Evolutionary conservation across 2,888 invertebrate species (phyloP).

Genomic region (Encarsia formosa): DNA sequence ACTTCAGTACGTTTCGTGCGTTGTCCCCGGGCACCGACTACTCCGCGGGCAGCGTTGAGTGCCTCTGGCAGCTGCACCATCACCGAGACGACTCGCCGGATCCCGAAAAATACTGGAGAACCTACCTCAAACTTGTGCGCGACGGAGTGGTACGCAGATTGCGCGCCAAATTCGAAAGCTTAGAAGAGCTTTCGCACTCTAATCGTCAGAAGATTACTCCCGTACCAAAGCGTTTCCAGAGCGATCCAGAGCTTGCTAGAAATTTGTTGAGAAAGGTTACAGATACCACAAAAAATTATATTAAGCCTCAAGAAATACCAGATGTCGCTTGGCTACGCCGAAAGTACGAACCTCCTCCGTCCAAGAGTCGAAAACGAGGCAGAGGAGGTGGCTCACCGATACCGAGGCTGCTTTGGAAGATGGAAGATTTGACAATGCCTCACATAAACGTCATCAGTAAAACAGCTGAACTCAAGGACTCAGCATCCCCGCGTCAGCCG

Average conservation of each 20-base stretch:
- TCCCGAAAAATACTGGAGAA: conserved; percentile 66
- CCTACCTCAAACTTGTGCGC: conserved; percentile 67
- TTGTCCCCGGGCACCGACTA: conserved; percentile 29
- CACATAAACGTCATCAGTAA: conserved; percentile 88
- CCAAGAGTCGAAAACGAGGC: conserved; percentile 53
- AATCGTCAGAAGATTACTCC: conserved; percentile 36
- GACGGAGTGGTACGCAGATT: conserved; percentile 75
- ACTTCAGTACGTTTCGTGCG: conserved; percentile 49
- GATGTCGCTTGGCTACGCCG: conserved; percentile 62
- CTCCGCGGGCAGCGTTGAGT: conserved; percentile 61
- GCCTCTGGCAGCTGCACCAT: conserved; percentile 56
- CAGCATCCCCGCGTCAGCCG: conserved; percentile 21
- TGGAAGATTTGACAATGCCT: conserved; percentile 76
- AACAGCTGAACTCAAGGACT: conserved; percentile 61
- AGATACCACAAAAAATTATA: conserved; percentile 49
- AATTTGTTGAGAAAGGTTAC: conserved; percentile 55
- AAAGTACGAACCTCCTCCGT: conserved; percentile 59
- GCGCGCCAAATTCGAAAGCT: conserved; percentile 73
- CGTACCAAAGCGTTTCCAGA: conserved; percentile 61
- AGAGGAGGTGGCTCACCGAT: conserved; percentile 58
- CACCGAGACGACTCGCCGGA: conserved; percentile 73
- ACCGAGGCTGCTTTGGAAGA: conserved; percentile 60
- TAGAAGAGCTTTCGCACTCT: conserved; percentile 52
- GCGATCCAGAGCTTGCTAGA: conserved; percentile 73
- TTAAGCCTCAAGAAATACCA: conserved; percentile 54